Evolutionary conservation across 1,140 invertebrate species (phyloP).

Genomic region (Cephus cinctus): DNA sequence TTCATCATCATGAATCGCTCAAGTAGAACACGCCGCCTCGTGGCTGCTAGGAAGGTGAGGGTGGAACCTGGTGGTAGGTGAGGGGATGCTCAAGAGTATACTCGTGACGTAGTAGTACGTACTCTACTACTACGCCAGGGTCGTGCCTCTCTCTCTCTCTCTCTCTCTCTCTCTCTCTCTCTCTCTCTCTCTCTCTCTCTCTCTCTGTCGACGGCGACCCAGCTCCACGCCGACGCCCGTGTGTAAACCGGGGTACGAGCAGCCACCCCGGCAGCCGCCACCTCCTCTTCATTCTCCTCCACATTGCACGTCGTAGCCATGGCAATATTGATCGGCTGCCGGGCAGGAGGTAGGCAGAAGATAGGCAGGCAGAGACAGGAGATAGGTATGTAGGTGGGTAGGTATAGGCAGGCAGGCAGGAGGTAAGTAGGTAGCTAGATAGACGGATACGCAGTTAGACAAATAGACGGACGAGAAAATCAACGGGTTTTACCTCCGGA

Average conservation of each 20-base stretch:
- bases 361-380: conserved; percentile 2
- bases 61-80: conserved; percentile 16
- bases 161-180: neutral
- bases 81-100: conserved; percentile 25
- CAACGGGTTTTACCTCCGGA: too few species aligned
- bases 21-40: conserved; percentile 23
- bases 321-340: conserved; percentile 44
- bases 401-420: neutral
- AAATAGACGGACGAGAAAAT: too few species aligned
- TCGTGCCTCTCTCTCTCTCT: neutral
- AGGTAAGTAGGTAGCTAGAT: neutral
- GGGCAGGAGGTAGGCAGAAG: conserved; percentile 14
- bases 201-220: conserved; percentile 12
- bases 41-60: conserved; percentile 3
- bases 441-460: too few species aligned
- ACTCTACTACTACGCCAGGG: conserved; percentile 31
- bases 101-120: conserved; percentile 34
- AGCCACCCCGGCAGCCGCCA: conserved; percentile 21
- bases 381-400: neutral
- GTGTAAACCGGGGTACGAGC: conserved; percentile 34
- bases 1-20: conserved; percentile 30
- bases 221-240: conserved; percentile 25
- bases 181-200: neutral
- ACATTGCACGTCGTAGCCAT: conserved; percentile 30
- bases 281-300: conserved; percentile 12